Evolutionary conservation across 1,140 invertebrate genomes (phyloP), one percentile per base, ranked within the genome.

Genomic region (Drosophila micromelanica): DNA sequence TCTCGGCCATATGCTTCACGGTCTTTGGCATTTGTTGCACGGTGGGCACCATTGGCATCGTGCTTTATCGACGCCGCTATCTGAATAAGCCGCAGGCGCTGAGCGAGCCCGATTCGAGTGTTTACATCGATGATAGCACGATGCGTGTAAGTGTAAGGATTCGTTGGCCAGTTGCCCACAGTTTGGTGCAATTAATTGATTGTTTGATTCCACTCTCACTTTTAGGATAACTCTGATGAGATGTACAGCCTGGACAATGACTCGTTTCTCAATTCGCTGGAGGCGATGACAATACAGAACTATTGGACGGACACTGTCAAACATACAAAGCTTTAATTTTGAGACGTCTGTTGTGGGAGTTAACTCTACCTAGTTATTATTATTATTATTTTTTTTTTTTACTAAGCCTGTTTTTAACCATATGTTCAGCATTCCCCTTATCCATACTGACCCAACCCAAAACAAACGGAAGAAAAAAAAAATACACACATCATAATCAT

Each of bases 161-260:
- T 91, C 61, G 82, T 70, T 64, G 67, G 9, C 77, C 65, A 78
- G 61, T 48, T 43, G 42, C 38, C 60, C 8, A 27, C 27, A 7
- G 8, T 11, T 11, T 2, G 17, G 46, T 2, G n/a, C 17, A 30
- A 13, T 5, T 43, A 30, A 57, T 70, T 59, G 43, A 74, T 89
- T 62, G n/a, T 72, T 54, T 77, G 61, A 17, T 46, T 38, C 51
- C 11, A n/a, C 3, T 93, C 3, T 93, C n/a, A 11, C 4, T 93
- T 95, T 17, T 93, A 97, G 96, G 96, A 97, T 92, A 97, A 97
- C 91, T 97, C 96, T 0, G 97, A 97, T 93, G 97, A 97, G 93
- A 97, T 97, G 96, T 97, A 97, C 92, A 97, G 96, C 90, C 93
- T 97, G 92, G 96, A 98, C 93, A 98, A 97, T 91, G 97, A 98